Evolutionary conservation across 2,888 invertebrate species (phyloP).

Genomic region (Globia sparganii): DNA sequence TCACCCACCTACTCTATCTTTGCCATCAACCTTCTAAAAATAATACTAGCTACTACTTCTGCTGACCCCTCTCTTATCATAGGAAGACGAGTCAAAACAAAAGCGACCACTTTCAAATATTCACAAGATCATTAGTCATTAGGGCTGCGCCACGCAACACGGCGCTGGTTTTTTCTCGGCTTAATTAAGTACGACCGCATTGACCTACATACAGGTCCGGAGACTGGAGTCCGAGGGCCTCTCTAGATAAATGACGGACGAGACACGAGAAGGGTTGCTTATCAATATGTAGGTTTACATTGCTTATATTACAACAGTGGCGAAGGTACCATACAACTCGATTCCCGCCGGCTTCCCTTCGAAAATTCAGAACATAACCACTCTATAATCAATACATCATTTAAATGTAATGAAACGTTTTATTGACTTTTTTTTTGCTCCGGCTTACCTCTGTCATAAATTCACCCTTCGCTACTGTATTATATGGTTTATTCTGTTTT

Average conservation of each 20-base stretch:
- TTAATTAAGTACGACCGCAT: constrained; percentile 69
- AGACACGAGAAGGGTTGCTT: constrained; percentile 24
- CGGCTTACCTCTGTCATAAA: too few relatives aligned
- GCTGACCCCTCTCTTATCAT: not conserved
- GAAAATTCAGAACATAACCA: too few relatives aligned
- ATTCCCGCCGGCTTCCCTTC: too few relatives aligned
- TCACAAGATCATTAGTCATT: constrained; percentile 53
- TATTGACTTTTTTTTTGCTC: too few relatives aligned
- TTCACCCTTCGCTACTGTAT: too few relatives aligned
- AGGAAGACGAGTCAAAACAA: not conserved
- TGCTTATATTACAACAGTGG: not conserved
- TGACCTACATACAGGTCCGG: constrained; percentile 72
- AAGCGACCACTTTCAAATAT: constrained; percentile 32
- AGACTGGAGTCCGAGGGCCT: constrained; percentile 32
- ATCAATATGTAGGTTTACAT: constrained; percentile 39
- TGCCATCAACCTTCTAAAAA: too few relatives aligned
- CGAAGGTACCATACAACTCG: too few relatives aligned
- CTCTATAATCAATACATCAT: too few relatives aligned
- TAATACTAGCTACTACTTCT: not conserved
- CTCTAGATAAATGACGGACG: constrained; percentile 66
- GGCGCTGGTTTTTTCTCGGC: constrained; percentile 54
- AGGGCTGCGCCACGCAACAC: constrained; percentile 9
- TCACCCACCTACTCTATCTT: not conserved
- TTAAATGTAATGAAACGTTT: too few relatives aligned
- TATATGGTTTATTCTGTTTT: constrained; percentile 11